Base-by-base conservation (phyloP, 2,888 invertebrate genomes). In the Blastobasis adustella region DNA sequence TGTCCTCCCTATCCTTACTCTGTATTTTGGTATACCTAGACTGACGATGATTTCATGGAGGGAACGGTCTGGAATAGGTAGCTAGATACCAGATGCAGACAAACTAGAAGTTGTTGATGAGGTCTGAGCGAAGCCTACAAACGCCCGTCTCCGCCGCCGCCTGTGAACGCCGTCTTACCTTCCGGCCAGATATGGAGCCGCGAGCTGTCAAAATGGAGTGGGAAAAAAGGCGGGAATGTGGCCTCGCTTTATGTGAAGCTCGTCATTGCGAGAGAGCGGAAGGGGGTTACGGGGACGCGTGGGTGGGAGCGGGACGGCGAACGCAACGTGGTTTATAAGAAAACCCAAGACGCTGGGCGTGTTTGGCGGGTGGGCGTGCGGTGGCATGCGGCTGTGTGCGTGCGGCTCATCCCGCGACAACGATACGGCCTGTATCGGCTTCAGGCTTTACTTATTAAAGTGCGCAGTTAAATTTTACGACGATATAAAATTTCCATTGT, bases 181-280 rank as follows among this genome's bases (percentile, higher is more conserved):
- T 78, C 78, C 74, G 81, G 81, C 87, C 85, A 87, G 88, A 88
- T 87, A 88, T 86, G 86, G 88, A 84, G 88, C 88, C 87, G 75
- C 88, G 88, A 87, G 82, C 87, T 87, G 88, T 88, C 87, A 87
- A 87, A 87, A 86, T 87, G 88, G 88, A 88, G 87, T 86, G 87
- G 88, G 88, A 89, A 89, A 89, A 89, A 89, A 89, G 89, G 89
- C 89, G 89, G 89, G 89, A 89, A 89, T 89, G 89, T 79, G 89
- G 88, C 87, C 68, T 79, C 85, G 79, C 82, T 88, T 89, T 88
- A 89, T 88, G 86, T 83, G 89, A 82, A 77, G 81, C 88, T 88
- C 88, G 84, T 88, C 86, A 88, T 88, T 82, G 85, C 84, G 86
- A 58, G 56, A 73, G 79, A 84, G 65, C 62, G 80, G 76, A 82